Percentiles rank a stretch among this genome's conserved stretches.
These are phyloP conservation scores for Nomia melanderi DNA, from an alignment of 1,140 invertebrate species.

Conservation along the genomic window DNA sequence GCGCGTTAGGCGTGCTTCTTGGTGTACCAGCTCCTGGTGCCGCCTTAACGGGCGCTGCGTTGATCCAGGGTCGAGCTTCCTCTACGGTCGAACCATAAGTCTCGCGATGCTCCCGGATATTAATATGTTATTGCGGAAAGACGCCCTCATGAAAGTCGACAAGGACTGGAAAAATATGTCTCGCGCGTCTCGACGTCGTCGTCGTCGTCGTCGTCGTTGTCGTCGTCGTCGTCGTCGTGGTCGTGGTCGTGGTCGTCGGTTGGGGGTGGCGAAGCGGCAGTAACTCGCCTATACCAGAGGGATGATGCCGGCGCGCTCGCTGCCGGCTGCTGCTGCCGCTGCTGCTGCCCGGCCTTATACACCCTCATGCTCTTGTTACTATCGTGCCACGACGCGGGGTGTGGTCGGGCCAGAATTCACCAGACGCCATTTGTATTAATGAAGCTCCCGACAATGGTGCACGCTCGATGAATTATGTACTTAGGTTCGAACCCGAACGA, in stretches of 20 bases:
- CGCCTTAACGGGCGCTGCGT: slow-evolving; percentile 68
- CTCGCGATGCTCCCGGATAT: slow-evolving; percentile 73
- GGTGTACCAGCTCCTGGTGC: slow-evolving; percentile 10
- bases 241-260: slow-evolving; percentile 34
- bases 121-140: slow-evolving; percentile 82
- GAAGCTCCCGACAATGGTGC: slow-evolving; percentile 80
- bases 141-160: slow-evolving; percentile 81
- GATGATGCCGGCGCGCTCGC: slow-evolving; percentile 49
- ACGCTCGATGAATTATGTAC: slow-evolving; percentile 81
- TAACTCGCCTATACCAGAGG: slow-evolving; percentile 1
- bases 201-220: slow-evolving; percentile 9
- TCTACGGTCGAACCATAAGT: slow-evolving; percentile 72
- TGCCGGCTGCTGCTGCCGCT: too few species aligned
- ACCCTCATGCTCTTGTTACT: slow-evolving; percentile 56
- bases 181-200: slow-evolving; percentile 59
- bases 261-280: slow-evolving; percentile 30
- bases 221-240: slow-evolving; percentile 14
- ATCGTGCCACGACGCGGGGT: slow-evolving; percentile 54
- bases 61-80: slow-evolving; percentile 76
- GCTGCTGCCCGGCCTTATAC: slow-evolving; percentile 33
- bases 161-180: slow-evolving; percentile 79
- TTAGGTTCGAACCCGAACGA: slow-evolving; percentile 77
- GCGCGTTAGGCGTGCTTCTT: slow-evolving; percentile 39
- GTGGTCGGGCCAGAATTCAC: slow-evolving; percentile 74
- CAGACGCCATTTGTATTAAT: slow-evolving; percentile 82